Evolutionary conservation across 2,888 invertebrate species (phyloP), one percentile per base, ranked within the genome.

Genomic region (Steinernema carpocapsae): DNA sequence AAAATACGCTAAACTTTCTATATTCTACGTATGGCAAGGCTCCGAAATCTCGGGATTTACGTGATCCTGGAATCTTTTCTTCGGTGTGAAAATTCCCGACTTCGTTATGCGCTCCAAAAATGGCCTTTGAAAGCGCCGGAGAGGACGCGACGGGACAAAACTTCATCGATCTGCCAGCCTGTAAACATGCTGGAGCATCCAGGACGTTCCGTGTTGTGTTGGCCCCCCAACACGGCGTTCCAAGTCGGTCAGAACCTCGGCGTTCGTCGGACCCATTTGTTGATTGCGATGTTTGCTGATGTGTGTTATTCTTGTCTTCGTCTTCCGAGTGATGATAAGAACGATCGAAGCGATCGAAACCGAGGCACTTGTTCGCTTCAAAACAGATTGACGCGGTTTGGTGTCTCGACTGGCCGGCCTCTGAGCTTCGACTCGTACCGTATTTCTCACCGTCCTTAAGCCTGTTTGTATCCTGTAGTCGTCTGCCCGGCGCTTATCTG

Each of bases 111-210:
- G 64, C 64, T 17, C 32, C 26, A 26, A 17, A 26, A 64, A 64
- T 6, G 37, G 64, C 64, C 6, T 64, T 64, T 64, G 32, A n/a
- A 14, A 14, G 48, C 48, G 48, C 2, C 48, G 48, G 26, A 64
- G 64, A 64, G 14, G 64, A 32, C 64, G 29, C 64, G 17, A 17
- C 64, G 37, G 10, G 24, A 4, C 64, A 64, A 26, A 64, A 64
- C 26, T 64, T 64, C 64, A 64, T 64, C 64, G 64, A 64, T 64
- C 64, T 64, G 52, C 24, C 22, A 52, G 52, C 52, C 52, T 52
- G 22, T 22, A 48, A 52, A 52, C 52, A 24, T 1, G 22, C 22
- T 52, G 19, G 19, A 19, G 52, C 12, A 19, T 19, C 52, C 29
- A 17, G 17, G 26, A 26, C 26, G 64, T 32, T 32, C 24, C 64